phyloP scores from a whole-genome alignment of 2,797 vertebrate genomes.

The Karalla daura region DNA sequence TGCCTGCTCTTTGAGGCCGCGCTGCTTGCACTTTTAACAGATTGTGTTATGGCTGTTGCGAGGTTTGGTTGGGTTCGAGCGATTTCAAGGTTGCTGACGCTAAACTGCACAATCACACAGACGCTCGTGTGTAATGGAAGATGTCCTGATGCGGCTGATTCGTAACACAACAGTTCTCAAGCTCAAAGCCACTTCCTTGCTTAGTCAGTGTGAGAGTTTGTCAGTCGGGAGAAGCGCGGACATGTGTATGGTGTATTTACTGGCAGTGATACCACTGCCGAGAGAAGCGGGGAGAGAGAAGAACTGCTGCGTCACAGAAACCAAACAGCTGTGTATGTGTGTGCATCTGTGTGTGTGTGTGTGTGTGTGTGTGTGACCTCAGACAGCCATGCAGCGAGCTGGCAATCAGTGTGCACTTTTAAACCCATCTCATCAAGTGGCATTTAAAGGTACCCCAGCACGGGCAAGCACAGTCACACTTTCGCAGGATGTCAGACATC shows the following conservation, averaged over 20 bases:
- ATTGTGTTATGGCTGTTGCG: conserved; percentile 47
- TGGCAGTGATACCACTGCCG: conserved; percentile 69
- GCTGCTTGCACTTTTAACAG: conserved; percentile 44
- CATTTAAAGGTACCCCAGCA: conserved; percentile 26
- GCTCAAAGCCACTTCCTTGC: conserved; percentile 84
- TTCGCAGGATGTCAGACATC: conserved; percentile 65
- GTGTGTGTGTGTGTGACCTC: conserved; percentile 60
- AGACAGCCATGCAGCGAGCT: conserved; percentile 23
- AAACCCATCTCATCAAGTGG: conserved; percentile 5
- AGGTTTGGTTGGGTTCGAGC: conserved; percentile 28
- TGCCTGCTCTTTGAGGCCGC: conserved; percentile 2
- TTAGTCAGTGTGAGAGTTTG: conserved; percentile 81
- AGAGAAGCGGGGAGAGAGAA: conserved; percentile 64
- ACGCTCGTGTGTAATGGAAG: conserved; percentile 53
- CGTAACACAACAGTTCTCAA: conserved; percentile 57
- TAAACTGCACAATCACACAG: conserved; percentile 29
- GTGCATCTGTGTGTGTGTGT: too few species aligned
- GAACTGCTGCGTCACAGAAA: conserved; percentile 78
- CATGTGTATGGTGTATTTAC: conserved; percentile 70
- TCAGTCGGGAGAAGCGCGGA: conserved; percentile 57
- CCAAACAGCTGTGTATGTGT: conserved; percentile 83
- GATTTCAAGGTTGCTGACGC: conserved; percentile 57
- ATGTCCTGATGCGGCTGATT: conserved; percentile 58
- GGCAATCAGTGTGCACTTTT: conserved; percentile 26
- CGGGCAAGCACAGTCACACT: conserved; percentile 12